A percentile compares a stretch with the other conserved stretches of the same genome.
These are phyloP conservation scores for Operophtera brumata DNA, from an alignment of 2,888 invertebrate genomes.

Conservation along the genomic window DNA sequence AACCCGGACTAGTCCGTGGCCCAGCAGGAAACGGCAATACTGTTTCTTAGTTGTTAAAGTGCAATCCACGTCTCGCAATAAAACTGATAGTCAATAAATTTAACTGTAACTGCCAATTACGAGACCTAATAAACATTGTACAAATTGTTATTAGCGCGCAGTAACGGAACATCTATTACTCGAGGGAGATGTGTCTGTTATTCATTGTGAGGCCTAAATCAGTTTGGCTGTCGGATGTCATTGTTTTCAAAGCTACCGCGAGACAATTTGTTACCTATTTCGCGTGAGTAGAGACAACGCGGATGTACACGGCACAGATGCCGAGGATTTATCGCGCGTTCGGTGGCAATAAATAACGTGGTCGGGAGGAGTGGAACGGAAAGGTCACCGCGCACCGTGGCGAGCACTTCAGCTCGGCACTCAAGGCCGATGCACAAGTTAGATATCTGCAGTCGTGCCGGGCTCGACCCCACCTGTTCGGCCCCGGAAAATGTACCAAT, in stretches of 20 bases:
- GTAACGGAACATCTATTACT: slow-evolving; percentile 18
- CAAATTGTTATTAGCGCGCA: slow-evolving; percentile 22
- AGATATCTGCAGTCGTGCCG: slow-evolving; percentile 60
- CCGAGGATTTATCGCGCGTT: slow-evolving; percentile 62
- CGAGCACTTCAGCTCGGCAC: slow-evolving; percentile 46
- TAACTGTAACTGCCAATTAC: slow-evolving; percentile 47
- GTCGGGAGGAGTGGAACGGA: slow-evolving; percentile 56
- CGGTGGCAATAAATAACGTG: slow-evolving; percentile 64
- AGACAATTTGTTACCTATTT: slow-evolving; percentile 48
- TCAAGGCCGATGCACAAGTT: slow-evolving; percentile 70
- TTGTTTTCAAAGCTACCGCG: slow-evolving; percentile 44
- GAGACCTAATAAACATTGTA: slow-evolving; percentile 32
- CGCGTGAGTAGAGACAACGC: slow-evolving; percentile 52
- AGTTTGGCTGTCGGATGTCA: slow-evolving; percentile 32
- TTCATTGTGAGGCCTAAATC: slow-evolving; percentile 21
- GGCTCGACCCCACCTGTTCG: slow-evolving; percentile 56
- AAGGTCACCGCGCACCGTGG: slow-evolving; percentile 52
- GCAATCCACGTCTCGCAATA: slow-evolving; percentile 26
- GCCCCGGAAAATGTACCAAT: slow-evolving; percentile 35
- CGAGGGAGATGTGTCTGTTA: slow-evolving; percentile 17
- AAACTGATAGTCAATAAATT: slow-evolving; percentile 30
- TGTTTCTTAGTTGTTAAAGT: slow-evolving; percentile 35
- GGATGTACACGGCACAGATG: slow-evolving; percentile 63
- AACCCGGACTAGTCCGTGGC: slow-evolving; percentile 54
- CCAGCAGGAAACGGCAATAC: slow-evolving; percentile 50